Evolutionary conservation across 64 coral and sea anemone species (phyloP).

Genomic region (Pocillopora damicornis): DNA sequence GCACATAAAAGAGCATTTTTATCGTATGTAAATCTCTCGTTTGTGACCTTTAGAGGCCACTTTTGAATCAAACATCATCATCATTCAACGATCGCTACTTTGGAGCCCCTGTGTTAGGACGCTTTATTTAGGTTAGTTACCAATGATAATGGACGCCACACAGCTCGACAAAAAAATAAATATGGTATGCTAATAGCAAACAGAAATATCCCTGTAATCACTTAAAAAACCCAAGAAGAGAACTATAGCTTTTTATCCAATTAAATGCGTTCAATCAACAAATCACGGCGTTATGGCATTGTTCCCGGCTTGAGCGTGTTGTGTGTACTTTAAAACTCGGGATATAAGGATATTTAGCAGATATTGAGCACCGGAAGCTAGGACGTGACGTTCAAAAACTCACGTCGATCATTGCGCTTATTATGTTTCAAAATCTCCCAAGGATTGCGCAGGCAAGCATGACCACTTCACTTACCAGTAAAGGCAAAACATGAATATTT

Average conservation of each 20-base stretch:
- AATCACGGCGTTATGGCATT: constrained; percentile 13
- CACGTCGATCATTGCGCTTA: constrained; percentile 36
- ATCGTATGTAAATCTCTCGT: constrained; percentile 3
- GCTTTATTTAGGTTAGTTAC: too few relatives aligned
- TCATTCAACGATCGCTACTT: neutral
- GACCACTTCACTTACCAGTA: neutral
- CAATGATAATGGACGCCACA: neutral
- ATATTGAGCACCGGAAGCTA: constrained; percentile 11
- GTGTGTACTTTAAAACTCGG: constrained; percentile 16
- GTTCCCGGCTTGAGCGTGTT: neutral
- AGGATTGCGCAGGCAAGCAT: neutral
- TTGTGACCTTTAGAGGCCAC: constrained; percentile 6
- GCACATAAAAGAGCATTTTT: neutral
- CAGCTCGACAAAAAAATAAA: neutral
- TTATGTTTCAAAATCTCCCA: neutral
- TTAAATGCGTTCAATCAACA: constrained; percentile 10
- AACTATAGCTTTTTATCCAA: constrained; percentile 19
- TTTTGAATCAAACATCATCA: neutral
- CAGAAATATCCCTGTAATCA: constrained; percentile 14
- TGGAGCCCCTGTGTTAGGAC: neutral
- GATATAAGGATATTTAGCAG: neutral
- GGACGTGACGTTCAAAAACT: constrained; percentile 29
- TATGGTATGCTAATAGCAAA: neutral
- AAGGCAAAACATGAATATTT: neutral
- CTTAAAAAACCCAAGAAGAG: neutral